Conservation (phyloP, 2,113 vertebrate genomes). For the Uria aalge region DNA sequence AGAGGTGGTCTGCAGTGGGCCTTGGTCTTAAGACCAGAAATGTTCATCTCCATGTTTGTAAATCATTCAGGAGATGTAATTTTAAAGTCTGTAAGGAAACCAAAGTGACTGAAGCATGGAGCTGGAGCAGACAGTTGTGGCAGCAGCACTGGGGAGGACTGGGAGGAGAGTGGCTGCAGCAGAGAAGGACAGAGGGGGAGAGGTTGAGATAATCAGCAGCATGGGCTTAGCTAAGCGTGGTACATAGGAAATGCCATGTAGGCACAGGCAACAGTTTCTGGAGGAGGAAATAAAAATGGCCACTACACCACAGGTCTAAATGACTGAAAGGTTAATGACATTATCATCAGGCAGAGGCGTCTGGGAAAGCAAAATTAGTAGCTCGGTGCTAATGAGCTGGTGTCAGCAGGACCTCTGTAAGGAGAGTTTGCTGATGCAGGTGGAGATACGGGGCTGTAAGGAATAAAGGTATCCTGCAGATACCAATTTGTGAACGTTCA, state of each 20-base stretch:
- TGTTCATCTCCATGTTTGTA: not conserved
- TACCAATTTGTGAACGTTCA: conserved; percentile 60
- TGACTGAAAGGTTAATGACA: not conserved
- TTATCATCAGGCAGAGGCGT: not conserved
- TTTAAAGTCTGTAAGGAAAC: not conserved
- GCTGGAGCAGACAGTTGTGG: not conserved
- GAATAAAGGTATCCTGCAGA: conserved; percentile 57
- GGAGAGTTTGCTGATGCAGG: not conserved
- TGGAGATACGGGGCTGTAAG: not conserved
- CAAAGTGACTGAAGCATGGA: not conserved
- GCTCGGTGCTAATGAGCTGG: not conserved
- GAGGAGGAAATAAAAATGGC: not conserved
- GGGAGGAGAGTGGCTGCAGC: not conserved
- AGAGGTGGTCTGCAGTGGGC: not conserved
- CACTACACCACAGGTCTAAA: not conserved
- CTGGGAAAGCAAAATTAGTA: not conserved
- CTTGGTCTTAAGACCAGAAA: not conserved
- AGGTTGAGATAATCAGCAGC: not conserved
- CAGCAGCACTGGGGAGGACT: not conserved
- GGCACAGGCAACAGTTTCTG: not conserved
- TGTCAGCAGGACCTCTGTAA: not conserved
- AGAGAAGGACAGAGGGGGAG: not conserved
- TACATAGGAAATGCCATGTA: not conserved
- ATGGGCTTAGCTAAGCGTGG: fast-evolving
- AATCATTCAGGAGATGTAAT: not conserved